Percentiles rank a stretch among this genome's conserved stretches.
These are phyloP conservation scores for Bubo bubo DNA, from an alignment of 2,113 vertebrate species.

Conservation along the genomic window DNA sequence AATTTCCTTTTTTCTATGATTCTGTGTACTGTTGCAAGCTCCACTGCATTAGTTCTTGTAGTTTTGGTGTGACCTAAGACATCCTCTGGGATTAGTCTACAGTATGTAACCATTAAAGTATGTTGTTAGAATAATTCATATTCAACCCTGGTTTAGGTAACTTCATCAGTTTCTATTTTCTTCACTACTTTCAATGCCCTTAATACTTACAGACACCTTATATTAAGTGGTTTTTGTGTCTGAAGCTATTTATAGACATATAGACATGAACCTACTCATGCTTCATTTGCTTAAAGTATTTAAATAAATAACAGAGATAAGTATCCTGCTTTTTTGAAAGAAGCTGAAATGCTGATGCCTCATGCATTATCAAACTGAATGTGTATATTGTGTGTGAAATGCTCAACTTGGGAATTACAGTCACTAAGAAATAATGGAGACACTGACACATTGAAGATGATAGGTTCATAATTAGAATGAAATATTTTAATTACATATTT, in stretches of 20 bases:
- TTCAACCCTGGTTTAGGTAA: background rate
- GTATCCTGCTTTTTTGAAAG: background rate
- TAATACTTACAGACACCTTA: background rate
- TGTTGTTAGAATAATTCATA: background rate
- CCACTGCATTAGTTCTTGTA: background rate
- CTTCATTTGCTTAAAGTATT: background rate
- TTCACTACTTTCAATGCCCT: background rate
- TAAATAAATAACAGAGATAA: background rate
- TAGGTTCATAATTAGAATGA: background rate
- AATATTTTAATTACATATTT: constrained; percentile 17
- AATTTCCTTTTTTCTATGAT: background rate
- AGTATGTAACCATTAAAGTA: background rate
- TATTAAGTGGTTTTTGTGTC: background rate
- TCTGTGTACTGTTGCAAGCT: background rate
- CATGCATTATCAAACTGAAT: background rate
- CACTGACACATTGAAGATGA: background rate
- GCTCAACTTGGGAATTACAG: background rate
- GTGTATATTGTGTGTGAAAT: background rate
- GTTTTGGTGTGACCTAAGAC: background rate
- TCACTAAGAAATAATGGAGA: background rate
- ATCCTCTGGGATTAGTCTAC: background rate
- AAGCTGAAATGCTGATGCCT: background rate
- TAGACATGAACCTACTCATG: background rate
- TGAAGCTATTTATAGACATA: background rate
- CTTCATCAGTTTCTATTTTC: background rate